A percentile compares a stretch with the other conserved stretches of the same genome.
Conservation (phyloP, 1,140 invertebrate species). For the Calliopsis andreniformis region DNA sequence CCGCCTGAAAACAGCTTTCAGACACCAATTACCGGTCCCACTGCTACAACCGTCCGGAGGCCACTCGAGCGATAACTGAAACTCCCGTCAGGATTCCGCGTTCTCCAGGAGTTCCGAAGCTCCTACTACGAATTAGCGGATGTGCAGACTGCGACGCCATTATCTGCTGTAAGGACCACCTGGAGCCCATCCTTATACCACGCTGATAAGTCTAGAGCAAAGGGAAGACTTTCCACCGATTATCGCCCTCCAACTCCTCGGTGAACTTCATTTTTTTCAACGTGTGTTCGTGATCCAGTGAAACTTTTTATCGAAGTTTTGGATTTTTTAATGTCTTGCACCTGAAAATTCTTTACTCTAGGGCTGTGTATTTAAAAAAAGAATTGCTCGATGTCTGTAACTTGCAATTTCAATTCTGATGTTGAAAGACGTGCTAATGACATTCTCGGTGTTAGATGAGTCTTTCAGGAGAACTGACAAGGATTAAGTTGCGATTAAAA, state of each 20-base stretch:
- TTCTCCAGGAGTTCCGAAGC: not conserved
- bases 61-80: conserved; percentile 35
- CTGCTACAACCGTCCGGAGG: not conserved
- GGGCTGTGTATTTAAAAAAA: too few species aligned
- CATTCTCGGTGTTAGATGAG: too few species aligned
- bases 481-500: too few species aligned
- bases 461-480: too few species aligned
- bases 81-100: conserved; percentile 27
- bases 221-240: conserved; percentile 6
- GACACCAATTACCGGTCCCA: conserved; percentile 27
- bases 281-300: too few species aligned
- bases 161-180: conserved; percentile 1
- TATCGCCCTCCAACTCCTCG: not conserved
- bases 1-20: conserved; percentile 42
- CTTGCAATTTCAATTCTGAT: too few species aligned
- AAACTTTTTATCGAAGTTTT: too few species aligned
- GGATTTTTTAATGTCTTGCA: too few species aligned
- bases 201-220: too few species aligned
- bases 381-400: too few species aligned
- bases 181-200: not conserved
- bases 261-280: not conserved
- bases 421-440: too few species aligned
- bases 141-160: not conserved
- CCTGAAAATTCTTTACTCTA: too few species aligned
- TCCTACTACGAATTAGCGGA: conserved; percentile 18